These are phyloP conservation scores for Trichogramma evanescens DNA, from an alignment of 2,888 invertebrate genomes.

Conservation along the genomic window DNA sequence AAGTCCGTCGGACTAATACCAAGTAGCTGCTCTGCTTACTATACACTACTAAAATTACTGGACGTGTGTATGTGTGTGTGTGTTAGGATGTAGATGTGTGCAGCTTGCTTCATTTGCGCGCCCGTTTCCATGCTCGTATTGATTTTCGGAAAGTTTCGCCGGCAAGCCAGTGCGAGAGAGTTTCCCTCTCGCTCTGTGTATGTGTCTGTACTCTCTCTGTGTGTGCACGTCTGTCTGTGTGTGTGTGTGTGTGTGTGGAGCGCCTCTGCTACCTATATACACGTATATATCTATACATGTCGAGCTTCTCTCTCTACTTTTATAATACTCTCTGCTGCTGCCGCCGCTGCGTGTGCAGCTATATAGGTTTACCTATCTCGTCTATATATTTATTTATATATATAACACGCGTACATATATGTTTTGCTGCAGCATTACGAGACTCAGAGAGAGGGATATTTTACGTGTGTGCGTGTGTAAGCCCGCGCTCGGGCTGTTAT, in stretches of 20 bases:
- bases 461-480: background rate
- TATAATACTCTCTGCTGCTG: background rate
- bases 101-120: conserved; percentile 22
- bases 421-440: no score
- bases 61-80: no score
- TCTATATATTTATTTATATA: no score
- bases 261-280: conserved; percentile 16
- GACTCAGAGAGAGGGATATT: background rate
- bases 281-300: background rate
- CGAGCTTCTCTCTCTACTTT: background rate
- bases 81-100: background rate
- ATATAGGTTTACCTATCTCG: no score
- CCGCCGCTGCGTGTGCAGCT: no score
- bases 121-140: conserved; percentile 26
- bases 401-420: no score
- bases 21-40: no score
- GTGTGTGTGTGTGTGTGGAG: background rate
- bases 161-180: conserved; percentile 11
- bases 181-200: conserved; percentile 8
- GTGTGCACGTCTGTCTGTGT: background rate
- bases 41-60: no score
- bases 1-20: no score
- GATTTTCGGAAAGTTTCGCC: conserved; percentile 27
- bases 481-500: background rate
- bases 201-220: background rate